Evolutionary conservation across 2,888 invertebrate genomes (phyloP).

Genomic region (Drosophila meridionalis): DNA sequence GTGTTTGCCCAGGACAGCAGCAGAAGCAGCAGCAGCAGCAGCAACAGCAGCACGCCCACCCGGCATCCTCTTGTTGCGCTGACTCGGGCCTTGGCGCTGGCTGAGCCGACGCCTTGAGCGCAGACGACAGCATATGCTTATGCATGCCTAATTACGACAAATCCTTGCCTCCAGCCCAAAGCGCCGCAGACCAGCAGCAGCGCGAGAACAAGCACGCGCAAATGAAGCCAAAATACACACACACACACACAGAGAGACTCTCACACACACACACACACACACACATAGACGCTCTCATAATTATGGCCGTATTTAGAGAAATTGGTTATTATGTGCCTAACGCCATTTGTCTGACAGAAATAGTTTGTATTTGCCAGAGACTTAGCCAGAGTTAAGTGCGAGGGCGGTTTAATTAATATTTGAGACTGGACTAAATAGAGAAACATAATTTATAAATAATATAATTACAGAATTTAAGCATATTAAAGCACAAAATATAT

Average conservation of each 20-base stretch:
- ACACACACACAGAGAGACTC: conserved; percentile 7
- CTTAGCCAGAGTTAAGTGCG: conserved; percentile 1
- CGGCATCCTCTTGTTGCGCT: background rate
- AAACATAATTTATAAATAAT: background rate
- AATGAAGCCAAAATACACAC: conserved; percentile 64
- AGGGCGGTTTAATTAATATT: conserved; percentile 26
- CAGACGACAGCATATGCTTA: conserved; percentile 81
- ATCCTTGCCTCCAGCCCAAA: conserved; percentile 61
- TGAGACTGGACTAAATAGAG: no score
- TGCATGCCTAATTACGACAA: conserved; percentile 81
- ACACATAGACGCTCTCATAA: conserved; percentile 61
- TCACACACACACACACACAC: background rate
- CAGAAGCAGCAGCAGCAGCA: background rate
- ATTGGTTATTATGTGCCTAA: conserved; percentile 82
- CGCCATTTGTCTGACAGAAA: conserved; percentile 79
- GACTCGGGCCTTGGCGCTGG: conserved; percentile 18
- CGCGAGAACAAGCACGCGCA: conserved; percentile 66
- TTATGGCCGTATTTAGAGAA: conserved; percentile 80
- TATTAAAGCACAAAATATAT: background rate
- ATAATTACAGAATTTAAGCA: no score
- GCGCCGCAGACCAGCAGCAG: conserved; percentile 17
- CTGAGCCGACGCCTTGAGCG: conserved; percentile 61
- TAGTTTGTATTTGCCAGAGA: conserved; percentile 64
- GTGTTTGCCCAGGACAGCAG: conserved; percentile 44
- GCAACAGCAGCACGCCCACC: no score